These are phyloP conservation scores for Caretta caretta DNA, from an alignment of 2,113 vertebrate species.

Conservation along the genomic window DNA sequence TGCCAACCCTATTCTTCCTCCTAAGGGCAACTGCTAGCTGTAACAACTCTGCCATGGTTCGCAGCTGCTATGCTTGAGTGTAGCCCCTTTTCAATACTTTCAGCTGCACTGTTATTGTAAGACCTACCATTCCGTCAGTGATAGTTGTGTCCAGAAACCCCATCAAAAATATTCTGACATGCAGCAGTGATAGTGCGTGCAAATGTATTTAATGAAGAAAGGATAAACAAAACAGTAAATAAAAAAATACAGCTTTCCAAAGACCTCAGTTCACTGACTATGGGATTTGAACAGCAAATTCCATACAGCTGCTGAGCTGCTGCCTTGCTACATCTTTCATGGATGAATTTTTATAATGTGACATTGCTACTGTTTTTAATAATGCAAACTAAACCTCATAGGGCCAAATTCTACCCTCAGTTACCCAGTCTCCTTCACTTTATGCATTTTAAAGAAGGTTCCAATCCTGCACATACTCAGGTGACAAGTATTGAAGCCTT, in stretches of 20 bases:
- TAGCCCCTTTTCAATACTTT: background rate
- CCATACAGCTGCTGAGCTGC: rapidly evolving
- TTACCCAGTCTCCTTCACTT: background rate
- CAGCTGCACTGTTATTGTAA: background rate
- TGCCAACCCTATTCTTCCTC: background rate
- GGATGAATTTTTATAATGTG: background rate
- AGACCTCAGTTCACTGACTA: background rate
- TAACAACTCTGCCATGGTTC: background rate
- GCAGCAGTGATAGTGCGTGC: background rate
- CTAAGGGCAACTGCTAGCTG: background rate
- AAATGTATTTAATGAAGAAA: background rate
- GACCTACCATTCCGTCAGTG: background rate
- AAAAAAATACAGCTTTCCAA: background rate
- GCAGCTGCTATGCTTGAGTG: background rate
- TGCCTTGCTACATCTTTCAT: background rate
- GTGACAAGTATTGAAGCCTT: background rate
- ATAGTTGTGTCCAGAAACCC: background rate
- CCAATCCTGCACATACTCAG: background rate
- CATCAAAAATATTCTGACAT: background rate
- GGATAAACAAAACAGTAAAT: background rate
- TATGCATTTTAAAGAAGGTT: background rate
- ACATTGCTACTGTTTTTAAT: background rate
- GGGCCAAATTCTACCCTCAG: background rate
- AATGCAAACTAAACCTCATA: background rate
- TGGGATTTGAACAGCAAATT: background rate